A percentile compares a stretch with the other conserved stretches of the same genome.
Evolutionary conservation across 53 echinoderm and acorn worm genomes (phyloP).

Genomic region (Glandiceps talaboti): DNA sequence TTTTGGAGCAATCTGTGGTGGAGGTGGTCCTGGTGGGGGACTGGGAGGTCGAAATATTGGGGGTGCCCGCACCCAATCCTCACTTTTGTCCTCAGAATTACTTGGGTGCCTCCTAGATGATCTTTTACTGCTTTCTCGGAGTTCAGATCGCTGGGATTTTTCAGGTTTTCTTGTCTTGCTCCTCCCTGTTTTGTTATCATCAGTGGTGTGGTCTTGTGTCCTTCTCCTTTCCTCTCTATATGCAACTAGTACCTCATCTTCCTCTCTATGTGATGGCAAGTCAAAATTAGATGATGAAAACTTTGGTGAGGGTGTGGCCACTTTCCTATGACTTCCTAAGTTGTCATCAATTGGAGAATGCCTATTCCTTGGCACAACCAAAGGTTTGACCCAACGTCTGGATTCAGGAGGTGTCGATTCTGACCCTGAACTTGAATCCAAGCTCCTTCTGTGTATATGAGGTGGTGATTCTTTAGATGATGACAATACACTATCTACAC

Average conservation of each 20-base stretch:
- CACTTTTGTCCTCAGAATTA: constrained; percentile 1
- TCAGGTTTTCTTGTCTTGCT: constrained; percentile 12
- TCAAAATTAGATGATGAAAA: background rate
- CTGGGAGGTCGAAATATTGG: constrained; percentile 41
- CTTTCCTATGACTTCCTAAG: background rate
- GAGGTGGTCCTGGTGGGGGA: constrained; percentile 90
- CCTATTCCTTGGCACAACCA: background rate
- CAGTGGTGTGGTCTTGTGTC: no score
- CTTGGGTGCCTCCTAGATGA: background rate
- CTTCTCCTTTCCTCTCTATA: constrained; percentile 12
- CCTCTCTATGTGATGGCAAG: background rate
- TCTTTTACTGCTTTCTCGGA: constrained; percentile 12
- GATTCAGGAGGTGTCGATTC: background rate
- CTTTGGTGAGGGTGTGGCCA: background rate
- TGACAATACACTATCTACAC: background rate
- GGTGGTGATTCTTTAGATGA: background rate
- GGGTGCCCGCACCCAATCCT: constrained; percentile 21
- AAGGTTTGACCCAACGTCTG: background rate
- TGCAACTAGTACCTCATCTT: constrained; percentile 2
- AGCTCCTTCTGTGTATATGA: background rate
- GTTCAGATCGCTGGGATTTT: constrained; percentile 13
- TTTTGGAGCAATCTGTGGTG: constrained; percentile 33
- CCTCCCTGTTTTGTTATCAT: constrained; percentile 9
- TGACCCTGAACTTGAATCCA: background rate
- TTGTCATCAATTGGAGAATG: background rate